A percentile compares a stretch with the other conserved stretches of the same genome.
Conservation (phyloP, 2,797 vertebrate species). For the Rhadinocentrus ornatus region DNA sequence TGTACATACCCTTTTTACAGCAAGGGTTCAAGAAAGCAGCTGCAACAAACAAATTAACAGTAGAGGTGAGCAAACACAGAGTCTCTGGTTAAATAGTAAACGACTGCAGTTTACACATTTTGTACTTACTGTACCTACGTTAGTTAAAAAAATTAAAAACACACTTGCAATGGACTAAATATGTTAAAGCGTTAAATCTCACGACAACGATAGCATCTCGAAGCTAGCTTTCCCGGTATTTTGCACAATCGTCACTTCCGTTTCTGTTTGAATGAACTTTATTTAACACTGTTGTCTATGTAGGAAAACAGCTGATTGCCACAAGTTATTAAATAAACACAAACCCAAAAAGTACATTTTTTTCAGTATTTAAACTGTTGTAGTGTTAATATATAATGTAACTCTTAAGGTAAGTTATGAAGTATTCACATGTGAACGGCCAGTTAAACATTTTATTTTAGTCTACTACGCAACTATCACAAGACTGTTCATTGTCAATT, state of each 20-base stretch:
- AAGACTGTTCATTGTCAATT: not conserved
- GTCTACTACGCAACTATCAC: not conserved
- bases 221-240: not conserved
- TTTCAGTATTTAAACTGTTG: no score
- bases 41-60: not conserved
- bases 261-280: constrained; percentile 69
- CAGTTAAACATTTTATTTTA: not conserved
- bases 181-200: fast-evolving
- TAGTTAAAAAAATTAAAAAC: not conserved
- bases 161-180: not conserved
- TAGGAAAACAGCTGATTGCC: not conserved
- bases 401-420: not conserved
- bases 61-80: not conserved
- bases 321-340: not conserved
- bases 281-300: constrained; percentile 13
- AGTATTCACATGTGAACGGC: not conserved
- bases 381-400: no score
- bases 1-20: constrained; percentile 39
- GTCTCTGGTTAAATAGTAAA: not conserved
- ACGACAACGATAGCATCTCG: not conserved
- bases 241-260: constrained; percentile 31
- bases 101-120: not conserved
- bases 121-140: not conserved
- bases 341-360: not conserved
- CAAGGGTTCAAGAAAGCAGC: constrained; percentile 46